A percentile compares a stretch with the other conserved stretches of the same genome.
Conservation (phyloP, 2,113 vertebrate genomes). For the Dromaius novaehollandiae region DNA sequence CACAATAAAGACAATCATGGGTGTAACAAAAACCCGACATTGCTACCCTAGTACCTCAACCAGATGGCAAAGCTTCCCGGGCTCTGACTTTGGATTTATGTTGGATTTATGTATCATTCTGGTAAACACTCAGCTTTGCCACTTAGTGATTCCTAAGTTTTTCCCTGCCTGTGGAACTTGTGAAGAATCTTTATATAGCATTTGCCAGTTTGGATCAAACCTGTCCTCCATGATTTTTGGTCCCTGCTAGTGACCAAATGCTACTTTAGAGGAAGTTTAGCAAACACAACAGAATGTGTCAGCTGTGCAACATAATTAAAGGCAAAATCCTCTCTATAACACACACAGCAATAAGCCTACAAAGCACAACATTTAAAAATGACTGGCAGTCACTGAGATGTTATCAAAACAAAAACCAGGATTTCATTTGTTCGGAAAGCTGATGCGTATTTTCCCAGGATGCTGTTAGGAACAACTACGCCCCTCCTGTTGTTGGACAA, state of each 20-base stretch:
- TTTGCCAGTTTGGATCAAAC: not conserved
- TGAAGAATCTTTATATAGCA: not conserved
- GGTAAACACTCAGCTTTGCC: not conserved
- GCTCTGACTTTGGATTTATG: not conserved
- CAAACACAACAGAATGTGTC: constrained; percentile 17
- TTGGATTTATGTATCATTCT: not conserved
- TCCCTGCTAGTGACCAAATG: not conserved
- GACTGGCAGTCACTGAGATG: constrained; percentile 21
- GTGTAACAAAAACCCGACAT: constrained; percentile 1
- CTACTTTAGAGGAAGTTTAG: not conserved
- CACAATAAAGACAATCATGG: constrained; percentile 16
- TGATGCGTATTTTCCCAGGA: constrained; percentile 50
- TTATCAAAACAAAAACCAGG: not conserved
- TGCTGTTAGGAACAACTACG: constrained; percentile 48
- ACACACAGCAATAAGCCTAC: not conserved
- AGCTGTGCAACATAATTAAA: not conserved
- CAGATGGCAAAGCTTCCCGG: not conserved
- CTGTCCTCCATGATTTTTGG: not conserved
- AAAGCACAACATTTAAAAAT: constrained; percentile 18
- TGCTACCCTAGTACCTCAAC: constrained; percentile 4
- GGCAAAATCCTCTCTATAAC: not conserved
- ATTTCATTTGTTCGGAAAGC: constrained; percentile 39
- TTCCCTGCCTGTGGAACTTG: not conserved
- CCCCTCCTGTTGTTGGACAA: constrained; percentile 53
- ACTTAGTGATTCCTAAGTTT: not conserved